Evolutionary conservation across 2,888 invertebrate genomes (phyloP), one percentile per base, ranked within the genome.

Genomic region (Lithosia quadra): DNA sequence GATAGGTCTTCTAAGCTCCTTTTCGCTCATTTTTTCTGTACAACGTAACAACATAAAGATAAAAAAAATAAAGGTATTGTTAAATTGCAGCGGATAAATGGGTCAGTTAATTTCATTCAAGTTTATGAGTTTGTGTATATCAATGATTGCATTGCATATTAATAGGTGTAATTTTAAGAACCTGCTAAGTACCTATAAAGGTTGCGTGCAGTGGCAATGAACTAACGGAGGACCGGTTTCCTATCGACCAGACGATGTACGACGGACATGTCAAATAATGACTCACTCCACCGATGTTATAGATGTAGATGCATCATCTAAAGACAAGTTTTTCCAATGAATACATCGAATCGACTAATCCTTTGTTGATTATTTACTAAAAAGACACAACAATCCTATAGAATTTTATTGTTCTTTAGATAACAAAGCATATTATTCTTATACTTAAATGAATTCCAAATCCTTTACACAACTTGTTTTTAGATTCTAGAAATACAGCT

Each of bases 211-310:
- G 82, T 82, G 85, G 82, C 87, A 87, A 83, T 84, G 84, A 84
- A 86, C 86, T 82, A 69, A 77, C 75, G 58, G 72, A 74, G 68
- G 83, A 87, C 86, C 87, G 87, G 87, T 87, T 87, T 79, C 65
- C 67, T 74, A 59, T 73, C 71, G 61, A 64, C 75, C 82, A 77
- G 72, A 78, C 77, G 77, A 75, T n/a, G n/a, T n/a, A 76, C 75
- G 71, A 74, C 77, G 34, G 78, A 71, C 65, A 80, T 75, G 72
- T 79, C 75, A 68, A 75, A 77, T 73, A 76, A 83, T 87, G 86
- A 87, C 78, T 87, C 86, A 86, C 70, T 75, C 71, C 73, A 67
- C 53, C 55, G 24, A 58, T 62, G 34, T 28, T 63, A 63, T 67
- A 33, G 59, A 59, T 33, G 57, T 63, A 63, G 34, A 57, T 64